Evolutionary conservation across 35 echinoderm and acorn worm genomes (phyloP), one percentile per base, ranked within the genome.

Genomic region (Ophioderma brevispina): DNA sequence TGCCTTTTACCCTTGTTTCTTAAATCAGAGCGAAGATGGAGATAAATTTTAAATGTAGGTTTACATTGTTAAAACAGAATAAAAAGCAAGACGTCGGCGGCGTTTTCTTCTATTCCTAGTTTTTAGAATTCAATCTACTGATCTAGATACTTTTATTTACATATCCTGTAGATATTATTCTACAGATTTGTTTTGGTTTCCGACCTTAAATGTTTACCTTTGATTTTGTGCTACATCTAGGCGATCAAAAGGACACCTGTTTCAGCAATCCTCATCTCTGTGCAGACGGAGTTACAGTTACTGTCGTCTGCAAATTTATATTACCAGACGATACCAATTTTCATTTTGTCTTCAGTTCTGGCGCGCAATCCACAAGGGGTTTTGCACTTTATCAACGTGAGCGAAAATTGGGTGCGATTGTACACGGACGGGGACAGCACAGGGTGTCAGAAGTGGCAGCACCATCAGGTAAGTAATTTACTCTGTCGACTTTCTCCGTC

Each of bases 261-360:
- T 32, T 95, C n/a, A 99, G 93, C 40, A 83, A 99, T 81, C 97
- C 97, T 31, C 78, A 85, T 10, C 81, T 87, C 5, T 99, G 97
- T 86, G 14, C 25, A 11, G 52, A 99, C 33, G 97, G 97, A 17
- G 78, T 93, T 17, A 95, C 97, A 0, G 79, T 95, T 8, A 77
- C 87, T 38, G 64, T 86, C 18, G 87, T 87, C 84, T 30, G 92
- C 10, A 88, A 87, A 35, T 19, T 95, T 0, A 41, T 28, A 23
- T 64, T 34, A 13, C 70, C 88, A 23, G 34, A 40, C 31, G 88
- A 93, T 77, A 78, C 59, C 14, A 91, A 86, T 19, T 28, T 64
- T 0, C 52, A 52, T 35, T 99, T 91, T 81, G 78, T 99, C 46
- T 78, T 95, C 25, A 99, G 93, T 49, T 90, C 90, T 25, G 97